These are phyloP conservation scores for Ophioninae sp. DNA, from an alignment of 2,888 invertebrate species.

Conservation along the genomic window DNA sequence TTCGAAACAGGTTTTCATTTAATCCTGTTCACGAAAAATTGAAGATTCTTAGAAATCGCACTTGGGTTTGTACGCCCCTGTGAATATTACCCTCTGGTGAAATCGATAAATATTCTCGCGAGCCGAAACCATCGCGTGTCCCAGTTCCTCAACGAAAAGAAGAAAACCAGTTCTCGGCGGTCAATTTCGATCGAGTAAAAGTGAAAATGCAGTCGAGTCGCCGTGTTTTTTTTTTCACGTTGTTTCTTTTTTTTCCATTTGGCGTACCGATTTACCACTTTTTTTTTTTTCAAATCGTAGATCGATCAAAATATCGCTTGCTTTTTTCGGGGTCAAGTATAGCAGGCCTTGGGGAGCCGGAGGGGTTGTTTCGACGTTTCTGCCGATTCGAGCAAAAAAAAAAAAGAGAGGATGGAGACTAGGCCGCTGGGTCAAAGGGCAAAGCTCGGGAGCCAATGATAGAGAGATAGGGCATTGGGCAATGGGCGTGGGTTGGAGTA, in stretches of 20 bases:
- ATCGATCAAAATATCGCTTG: slow-evolving; percentile 1
- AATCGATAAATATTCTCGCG: too few relatives aligned
- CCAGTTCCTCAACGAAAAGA: too few relatives aligned
- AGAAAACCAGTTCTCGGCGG: neutral
- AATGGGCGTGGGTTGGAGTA: neutral
- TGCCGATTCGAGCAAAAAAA: slow-evolving; percentile 27
- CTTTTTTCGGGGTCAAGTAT: slow-evolving; percentile 29
- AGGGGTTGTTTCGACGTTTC: slow-evolving; percentile 16
- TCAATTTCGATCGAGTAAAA: neutral
- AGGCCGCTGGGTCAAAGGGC: slow-evolving; percentile 21
- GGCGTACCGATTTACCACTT: too few relatives aligned
- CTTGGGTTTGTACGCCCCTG: too few relatives aligned
- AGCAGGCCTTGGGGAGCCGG: neutral
- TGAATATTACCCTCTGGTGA: too few relatives aligned
- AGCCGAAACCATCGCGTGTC: too few relatives aligned
- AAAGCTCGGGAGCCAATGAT: neutral
- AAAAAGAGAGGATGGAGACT: slow-evolving; percentile 11
- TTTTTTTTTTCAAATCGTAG: neutral
- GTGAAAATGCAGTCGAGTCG: neutral
- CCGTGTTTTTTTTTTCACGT: neutral
- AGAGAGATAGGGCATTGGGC: neutral
- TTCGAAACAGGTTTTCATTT: slow-evolving; percentile 2
- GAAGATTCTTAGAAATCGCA: too few relatives aligned
- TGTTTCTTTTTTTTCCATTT: neutral
- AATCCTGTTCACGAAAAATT: too few relatives aligned